These are phyloP conservation scores for Toxotes lorentzi DNA, from an alignment of 2,797 vertebrate species.

Conservation along the genomic window DNA sequence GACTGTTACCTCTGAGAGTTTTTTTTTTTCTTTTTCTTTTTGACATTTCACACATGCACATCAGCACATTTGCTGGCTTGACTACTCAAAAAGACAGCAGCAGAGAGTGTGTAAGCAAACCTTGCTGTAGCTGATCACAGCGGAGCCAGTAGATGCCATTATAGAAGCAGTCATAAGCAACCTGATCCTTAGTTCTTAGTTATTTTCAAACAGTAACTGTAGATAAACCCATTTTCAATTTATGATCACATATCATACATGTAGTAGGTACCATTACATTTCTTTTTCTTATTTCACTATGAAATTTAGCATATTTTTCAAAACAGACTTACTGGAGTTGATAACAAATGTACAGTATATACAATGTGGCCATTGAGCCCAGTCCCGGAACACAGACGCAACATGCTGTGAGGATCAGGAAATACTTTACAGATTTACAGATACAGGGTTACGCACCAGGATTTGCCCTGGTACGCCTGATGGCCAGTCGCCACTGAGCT, in stretches of 20 bases:
- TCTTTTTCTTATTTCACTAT: background rate
- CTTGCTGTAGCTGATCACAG: slow-evolving; percentile 1
- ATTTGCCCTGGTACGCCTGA: no score
- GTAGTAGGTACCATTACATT: background rate
- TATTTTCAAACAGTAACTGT: background rate
- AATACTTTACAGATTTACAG: no score
- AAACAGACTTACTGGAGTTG: background rate
- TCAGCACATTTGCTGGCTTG: slow-evolving; percentile 6
- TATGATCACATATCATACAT: background rate
- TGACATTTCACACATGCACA: background rate
- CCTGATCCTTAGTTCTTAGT: slow-evolving; percentile 15
- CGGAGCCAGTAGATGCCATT: slow-evolving; percentile 4
- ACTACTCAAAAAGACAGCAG: background rate
- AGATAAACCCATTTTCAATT: background rate
- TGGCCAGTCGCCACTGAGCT: no score
- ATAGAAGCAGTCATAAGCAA: background rate
- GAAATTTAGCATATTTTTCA: background rate
- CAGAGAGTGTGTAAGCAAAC: slow-evolving; percentile 10
- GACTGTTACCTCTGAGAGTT: background rate
- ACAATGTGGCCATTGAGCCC: no score
- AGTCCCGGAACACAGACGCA: no score
- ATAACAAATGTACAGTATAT: no score
- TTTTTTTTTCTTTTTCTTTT: background rate
- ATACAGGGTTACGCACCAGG: no score
- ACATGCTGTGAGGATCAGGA: no score